Percentiles rank a stretch among this genome's conserved stretches.
Evolutionary conservation across 2,113 vertebrate species (phyloP).

Genomic region (Dermatemys mawii): DNA sequence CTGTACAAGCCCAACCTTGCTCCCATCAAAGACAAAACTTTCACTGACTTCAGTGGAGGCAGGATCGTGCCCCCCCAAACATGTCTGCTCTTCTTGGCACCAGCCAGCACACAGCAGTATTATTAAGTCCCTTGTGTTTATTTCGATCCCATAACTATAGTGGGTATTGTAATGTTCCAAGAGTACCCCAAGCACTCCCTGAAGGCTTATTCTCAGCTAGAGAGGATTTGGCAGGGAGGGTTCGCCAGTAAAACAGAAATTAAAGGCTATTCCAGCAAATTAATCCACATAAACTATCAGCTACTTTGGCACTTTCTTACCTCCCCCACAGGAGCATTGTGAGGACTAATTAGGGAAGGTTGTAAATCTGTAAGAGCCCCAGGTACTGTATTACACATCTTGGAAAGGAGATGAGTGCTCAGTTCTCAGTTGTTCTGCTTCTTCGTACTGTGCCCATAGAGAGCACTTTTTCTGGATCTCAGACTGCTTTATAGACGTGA

Average conservation of each 20-base stretch:
- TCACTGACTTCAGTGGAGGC: not conserved
- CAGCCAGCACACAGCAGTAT: not conserved
- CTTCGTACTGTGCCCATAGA: not conserved
- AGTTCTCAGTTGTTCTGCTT: not conserved
- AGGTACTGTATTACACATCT: not conserved
- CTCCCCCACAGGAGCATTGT: not conserved
- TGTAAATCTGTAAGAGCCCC: not conserved
- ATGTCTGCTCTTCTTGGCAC: not conserved
- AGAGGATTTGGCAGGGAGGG: not conserved
- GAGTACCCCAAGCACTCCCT: not conserved
- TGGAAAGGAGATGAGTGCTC: not conserved
- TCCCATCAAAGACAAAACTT: not conserved
- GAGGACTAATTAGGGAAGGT: not conserved
- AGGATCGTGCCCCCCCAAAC: not conserved
- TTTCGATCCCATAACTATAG: not conserved
- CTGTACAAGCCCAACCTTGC: not conserved
- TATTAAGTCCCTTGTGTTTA: not conserved
- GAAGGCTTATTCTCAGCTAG: not conserved
- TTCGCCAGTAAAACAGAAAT: not conserved
- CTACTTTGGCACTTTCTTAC: not conserved
- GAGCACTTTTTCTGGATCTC: not conserved
- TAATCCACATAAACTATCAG: not conserved
- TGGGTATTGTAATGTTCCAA: not conserved
- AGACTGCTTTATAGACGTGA: not conserved
- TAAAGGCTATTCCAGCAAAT: not conserved